Percentiles rank a stretch among this genome's conserved stretches.
Conservation (phyloP, 2,797 vertebrate genomes). For the Sebastes elongatus region DNA sequence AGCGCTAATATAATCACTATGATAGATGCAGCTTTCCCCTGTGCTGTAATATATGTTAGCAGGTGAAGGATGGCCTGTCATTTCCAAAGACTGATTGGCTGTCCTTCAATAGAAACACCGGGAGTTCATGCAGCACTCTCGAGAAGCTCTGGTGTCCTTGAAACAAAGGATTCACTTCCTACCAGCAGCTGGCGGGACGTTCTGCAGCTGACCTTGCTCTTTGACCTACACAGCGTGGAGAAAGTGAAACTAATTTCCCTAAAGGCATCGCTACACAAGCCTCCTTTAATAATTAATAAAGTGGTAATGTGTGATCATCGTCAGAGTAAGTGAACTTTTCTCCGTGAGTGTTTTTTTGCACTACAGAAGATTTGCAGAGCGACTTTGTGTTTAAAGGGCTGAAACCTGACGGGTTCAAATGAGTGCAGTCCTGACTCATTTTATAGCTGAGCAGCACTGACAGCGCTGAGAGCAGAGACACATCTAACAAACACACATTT, state of each 20-base stretch:
- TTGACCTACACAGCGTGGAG: constrained; percentile 19
- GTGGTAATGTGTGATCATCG: constrained; percentile 4
- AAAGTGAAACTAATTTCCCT: constrained; percentile 33
- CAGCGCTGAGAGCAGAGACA: constrained; percentile 12
- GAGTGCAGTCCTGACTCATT: constrained; percentile 19
- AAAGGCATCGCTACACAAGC: background rate
- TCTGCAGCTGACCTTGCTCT: constrained; percentile 22
- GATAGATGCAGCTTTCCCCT: constrained; percentile 45
- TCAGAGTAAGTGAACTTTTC: background rate
- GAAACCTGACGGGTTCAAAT: background rate
- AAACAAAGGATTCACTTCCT: constrained; percentile 26
- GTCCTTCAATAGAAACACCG: constrained; percentile 40
- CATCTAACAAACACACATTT: constrained; percentile 23
- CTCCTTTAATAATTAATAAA: constrained; percentile 35
- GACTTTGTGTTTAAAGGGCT: background rate
- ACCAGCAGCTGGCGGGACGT: constrained; percentile 1
- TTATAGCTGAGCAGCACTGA: constrained; percentile 15
- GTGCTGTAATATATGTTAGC: constrained; percentile 31
- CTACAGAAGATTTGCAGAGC: background rate
- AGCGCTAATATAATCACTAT: constrained; percentile 18
- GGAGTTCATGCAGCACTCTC: background rate
- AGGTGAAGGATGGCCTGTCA: constrained; percentile 28
- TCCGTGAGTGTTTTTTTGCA: background rate
- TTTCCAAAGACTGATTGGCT: constrained; percentile 30
- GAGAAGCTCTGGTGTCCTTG: constrained; percentile 36